Conservation (phyloP, 1,140 invertebrate species). For the Neelides sp. region DNA sequence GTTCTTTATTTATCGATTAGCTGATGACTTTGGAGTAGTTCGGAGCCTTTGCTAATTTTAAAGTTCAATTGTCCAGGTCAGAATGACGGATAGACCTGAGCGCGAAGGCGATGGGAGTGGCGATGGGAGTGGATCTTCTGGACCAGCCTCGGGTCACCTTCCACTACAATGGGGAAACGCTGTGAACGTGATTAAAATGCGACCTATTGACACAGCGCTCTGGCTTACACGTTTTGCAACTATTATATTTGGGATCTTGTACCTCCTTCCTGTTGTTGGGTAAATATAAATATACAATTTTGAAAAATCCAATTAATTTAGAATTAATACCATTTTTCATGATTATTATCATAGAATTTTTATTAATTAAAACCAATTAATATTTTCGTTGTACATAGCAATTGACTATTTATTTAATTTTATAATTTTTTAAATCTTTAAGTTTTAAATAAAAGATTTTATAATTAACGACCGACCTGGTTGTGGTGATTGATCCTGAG, state of each 20-base stretch:
- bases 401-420: constrained; percentile 6
- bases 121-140: neutral
- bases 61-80: too few species aligned
- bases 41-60: too few species aligned
- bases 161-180: constrained; percentile 10
- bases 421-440: constrained; percentile 1
- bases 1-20: too few species aligned
- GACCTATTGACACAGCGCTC: constrained; percentile 71
- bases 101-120: neutral
- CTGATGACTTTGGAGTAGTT: too few species aligned
- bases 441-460: neutral
- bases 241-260: constrained; percentile 66
- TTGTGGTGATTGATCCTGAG: too few species aligned
- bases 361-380: too few species aligned
- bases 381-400: too few species aligned
- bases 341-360: neutral
- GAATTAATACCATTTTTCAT: constrained; percentile 16
- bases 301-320: neutral
- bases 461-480: too few species aligned
- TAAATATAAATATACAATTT: constrained; percentile 40
- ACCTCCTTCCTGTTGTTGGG: constrained; percentile 79
- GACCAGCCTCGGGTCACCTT: constrained; percentile 1
- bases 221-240: constrained; percentile 71
- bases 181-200: constrained; percentile 42
- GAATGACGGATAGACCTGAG: constrained; percentile 4